Evolutionary conservation across 2,888 invertebrate genomes (phyloP).

Genomic region (Xestia rhomboidea): DNA sequence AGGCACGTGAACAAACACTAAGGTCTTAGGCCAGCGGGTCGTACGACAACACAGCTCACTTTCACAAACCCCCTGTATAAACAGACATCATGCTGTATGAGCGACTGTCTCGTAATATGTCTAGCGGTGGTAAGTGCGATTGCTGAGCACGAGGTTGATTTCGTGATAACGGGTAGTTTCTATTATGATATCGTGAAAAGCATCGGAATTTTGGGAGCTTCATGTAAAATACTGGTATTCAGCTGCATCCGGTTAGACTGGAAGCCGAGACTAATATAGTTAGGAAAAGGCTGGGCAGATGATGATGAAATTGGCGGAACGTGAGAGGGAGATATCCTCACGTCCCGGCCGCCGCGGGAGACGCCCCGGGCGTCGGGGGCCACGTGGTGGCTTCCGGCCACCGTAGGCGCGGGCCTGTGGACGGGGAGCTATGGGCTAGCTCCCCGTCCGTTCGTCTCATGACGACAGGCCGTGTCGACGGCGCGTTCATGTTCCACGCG

Average conservation of each 20-base stretch:
- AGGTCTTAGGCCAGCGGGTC: constrained; percentile 55
- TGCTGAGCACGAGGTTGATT: no score
- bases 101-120: not conserved
- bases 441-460: no score
- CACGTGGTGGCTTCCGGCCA: no score
- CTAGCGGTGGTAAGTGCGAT: not conserved
- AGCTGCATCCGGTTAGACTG: no score
- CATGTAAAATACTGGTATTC: not conserved
- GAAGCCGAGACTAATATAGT: not conserved
- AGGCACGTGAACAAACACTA: constrained; percentile 49
- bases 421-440: no score
- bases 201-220: not conserved
- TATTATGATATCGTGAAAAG: not conserved
- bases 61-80: constrained; percentile 45
- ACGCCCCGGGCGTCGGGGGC: no score
- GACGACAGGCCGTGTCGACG: no score
- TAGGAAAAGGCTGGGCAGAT: fast-evolving
- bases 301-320: no score
- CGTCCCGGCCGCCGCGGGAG: no score
- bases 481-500: no score
- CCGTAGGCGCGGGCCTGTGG: no score
- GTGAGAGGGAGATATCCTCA: no score
- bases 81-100: constrained; percentile 40
- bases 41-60: constrained; percentile 32
- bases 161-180: not conserved